phyloP scores from a whole-genome alignment of 1,140 invertebrate species.

The Drosophila aff. region DNA sequence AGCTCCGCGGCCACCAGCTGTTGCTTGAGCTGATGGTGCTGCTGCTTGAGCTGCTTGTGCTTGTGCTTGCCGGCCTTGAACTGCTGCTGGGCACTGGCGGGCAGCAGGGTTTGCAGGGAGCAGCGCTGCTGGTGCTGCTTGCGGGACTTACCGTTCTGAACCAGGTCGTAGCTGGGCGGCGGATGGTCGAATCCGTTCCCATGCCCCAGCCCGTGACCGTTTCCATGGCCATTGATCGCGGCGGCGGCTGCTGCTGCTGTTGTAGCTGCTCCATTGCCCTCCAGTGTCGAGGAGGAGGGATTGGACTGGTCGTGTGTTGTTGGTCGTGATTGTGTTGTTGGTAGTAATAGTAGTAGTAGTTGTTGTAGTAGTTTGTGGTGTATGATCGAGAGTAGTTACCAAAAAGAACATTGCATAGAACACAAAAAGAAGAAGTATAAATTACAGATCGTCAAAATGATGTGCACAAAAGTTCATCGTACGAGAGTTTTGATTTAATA shows the following conservation, averaged over 20 bases:
- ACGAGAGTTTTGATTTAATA: conserved; percentile 55
- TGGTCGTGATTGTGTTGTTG: conserved; percentile 35
- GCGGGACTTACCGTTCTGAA: conserved; percentile 85
- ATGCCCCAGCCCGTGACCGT: conserved; percentile 43
- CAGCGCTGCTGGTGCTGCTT: conserved; percentile 79
- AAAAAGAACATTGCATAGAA: conserved; percentile 73
- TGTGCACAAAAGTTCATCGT: conserved; percentile 68
- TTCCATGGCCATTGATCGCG: conserved; percentile 50
- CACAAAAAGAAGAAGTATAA: conserved; percentile 67
- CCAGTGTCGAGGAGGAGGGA: conserved; percentile 81
- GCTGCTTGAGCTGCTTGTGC: conserved; percentile 79
- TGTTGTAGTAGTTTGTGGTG: conserved; percentile 38
- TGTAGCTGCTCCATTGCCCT: conserved; percentile 58
- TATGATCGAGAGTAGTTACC: conserved; percentile 63
- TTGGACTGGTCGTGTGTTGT: conserved; percentile 65
- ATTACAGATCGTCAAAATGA: conserved; percentile 72
- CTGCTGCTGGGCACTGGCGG: conserved; percentile 76
- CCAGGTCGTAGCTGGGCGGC: conserved; percentile 84
- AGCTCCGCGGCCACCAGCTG: conserved; percentile 49
- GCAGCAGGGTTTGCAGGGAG: conserved; percentile 81
- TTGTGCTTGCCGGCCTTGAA: conserved; percentile 70
- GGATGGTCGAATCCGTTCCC: conserved; percentile 79
- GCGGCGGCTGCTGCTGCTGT: conserved; percentile 1
- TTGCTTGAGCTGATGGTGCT: conserved; percentile 59
- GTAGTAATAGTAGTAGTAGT: neutral